phyloP scores from a whole-genome alignment of 30 jellyfish, hydroid and myxozoan species.

The Cassiopea xamachana region DNA sequence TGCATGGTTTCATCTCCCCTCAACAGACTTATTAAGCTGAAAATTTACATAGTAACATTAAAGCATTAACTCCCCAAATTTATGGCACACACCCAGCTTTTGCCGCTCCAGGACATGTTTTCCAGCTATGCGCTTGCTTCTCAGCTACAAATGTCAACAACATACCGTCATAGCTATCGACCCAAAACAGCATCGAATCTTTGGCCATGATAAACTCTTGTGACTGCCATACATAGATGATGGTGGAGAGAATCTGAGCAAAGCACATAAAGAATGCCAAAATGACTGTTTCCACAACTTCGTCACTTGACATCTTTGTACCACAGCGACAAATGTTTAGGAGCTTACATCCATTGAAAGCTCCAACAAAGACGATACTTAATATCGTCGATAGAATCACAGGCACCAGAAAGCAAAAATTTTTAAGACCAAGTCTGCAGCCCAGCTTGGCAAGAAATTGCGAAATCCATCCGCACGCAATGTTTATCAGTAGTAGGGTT shows the following conservation, averaged over 20 bases:
- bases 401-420: slow-evolving; percentile 83
- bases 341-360: slow-evolving; percentile 21
- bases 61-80: too few species aligned
- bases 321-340: slow-evolving; percentile 13
- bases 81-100: too few species aligned
- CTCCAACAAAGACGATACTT: slow-evolving; percentile 49
- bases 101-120: too few species aligned
- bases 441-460: slow-evolving; percentile 71
- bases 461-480: slow-evolving; percentile 70
- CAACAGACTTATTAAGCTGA: too few species aligned
- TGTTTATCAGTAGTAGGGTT: slow-evolving; percentile 51
- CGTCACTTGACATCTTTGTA: neutral
- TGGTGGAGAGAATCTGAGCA: slow-evolving; percentile 79
- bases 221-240: slow-evolving; percentile 74
- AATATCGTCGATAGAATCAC: slow-evolving; percentile 74
- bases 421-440: slow-evolving; percentile 83
- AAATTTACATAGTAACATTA: too few species aligned
- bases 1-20: too few species aligned
- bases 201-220: slow-evolving; percentile 93
- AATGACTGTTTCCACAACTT: neutral
- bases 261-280: slow-evolving; percentile 81
- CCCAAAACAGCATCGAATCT: slow-evolving; percentile 89
- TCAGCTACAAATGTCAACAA: neutral
- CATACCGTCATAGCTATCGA: slow-evolving; percentile 90
- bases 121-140: too few species aligned